Conservation (phyloP, 2,888 invertebrate genomes). For the Protophormia terraenovae region DNA sequence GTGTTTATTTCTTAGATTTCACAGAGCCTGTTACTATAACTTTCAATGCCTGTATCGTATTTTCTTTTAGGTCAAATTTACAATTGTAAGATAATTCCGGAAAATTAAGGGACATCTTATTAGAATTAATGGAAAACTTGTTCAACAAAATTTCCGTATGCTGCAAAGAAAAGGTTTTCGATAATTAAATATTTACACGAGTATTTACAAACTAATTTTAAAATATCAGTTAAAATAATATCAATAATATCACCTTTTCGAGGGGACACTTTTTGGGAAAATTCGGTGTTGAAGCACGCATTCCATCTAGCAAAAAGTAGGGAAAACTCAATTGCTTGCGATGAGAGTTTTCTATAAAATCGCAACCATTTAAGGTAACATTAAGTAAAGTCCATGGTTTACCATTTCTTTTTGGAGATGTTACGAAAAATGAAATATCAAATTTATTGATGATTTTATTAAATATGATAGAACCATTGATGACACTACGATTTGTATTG, state of each 20-base stretch:
- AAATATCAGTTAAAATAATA: neutral
- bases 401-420: neutral
- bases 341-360: neutral
- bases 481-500: neutral
- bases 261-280: conserved; percentile 10
- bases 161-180: neutral
- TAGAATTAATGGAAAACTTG: neutral
- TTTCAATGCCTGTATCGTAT: neutral
- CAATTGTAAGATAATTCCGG: neutral
- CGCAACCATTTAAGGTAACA: neutral
- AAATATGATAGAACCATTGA: neutral
- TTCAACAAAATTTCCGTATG: neutral
- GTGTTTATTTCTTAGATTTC: too few relatives aligned
- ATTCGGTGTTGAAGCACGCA: neutral
- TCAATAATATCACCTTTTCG: neutral
- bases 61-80: neutral
- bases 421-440: neutral
- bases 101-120: neutral
- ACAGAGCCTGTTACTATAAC: neutral
- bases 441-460: neutral
- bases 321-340: neutral
- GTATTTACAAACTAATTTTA: too few relatives aligned
- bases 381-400: neutral
- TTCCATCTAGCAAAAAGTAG: neutral
- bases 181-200: too few relatives aligned